Evolutionary conservation across 2,888 invertebrate species (phyloP), one percentile per base, ranked within the genome.

Genomic region (Gibbula magus): DNA sequence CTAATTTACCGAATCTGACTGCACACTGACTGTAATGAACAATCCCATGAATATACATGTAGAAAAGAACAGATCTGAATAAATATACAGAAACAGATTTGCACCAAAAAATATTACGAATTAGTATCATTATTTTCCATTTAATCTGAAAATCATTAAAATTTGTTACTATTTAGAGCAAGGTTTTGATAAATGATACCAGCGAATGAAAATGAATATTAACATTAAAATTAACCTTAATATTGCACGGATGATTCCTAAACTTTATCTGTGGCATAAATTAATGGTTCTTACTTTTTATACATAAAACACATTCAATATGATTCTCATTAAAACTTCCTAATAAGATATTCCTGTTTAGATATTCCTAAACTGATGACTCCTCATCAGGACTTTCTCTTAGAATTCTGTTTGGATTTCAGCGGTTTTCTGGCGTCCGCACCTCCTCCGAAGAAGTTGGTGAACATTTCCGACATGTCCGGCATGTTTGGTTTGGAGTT

Each of bases 391-490:
- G 80, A 73, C 52, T 81, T 83, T 53, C 76, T 70, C 18, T 77
- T 81, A 3, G 81, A 77, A 5, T 76, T 79, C 45, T 85, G 74
- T 78, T 88, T 89, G 18, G 86, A 45, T 79, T 90, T 88, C 5
- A 83, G 78, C n/a, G 86, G 32, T 81, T 91, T 90, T 75, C 89
- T 88, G 93, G 77, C 73, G 4, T 77, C 67, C 0, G 81, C 90
- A 7, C 95, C 95, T 52, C 97, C 96, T 78, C 96, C 96, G 87
- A 98, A 95, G 87, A 96, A 95, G 52, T 96, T 95, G 0, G 99
- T 97, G 83, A 99, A 95, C 94, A 98, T 95, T 93, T 99, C 99
- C 0, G 98, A 97, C 94, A 99, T 96, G 93, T 99, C 99, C 2
- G 94, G 94, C 95, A 99, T 96, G 86, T 97, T 97, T 84, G 96